Evolutionary conservation across 2,113 vertebrate species (phyloP), one percentile per base, ranked within the genome.

Genomic region (Turnix velox): DNA sequence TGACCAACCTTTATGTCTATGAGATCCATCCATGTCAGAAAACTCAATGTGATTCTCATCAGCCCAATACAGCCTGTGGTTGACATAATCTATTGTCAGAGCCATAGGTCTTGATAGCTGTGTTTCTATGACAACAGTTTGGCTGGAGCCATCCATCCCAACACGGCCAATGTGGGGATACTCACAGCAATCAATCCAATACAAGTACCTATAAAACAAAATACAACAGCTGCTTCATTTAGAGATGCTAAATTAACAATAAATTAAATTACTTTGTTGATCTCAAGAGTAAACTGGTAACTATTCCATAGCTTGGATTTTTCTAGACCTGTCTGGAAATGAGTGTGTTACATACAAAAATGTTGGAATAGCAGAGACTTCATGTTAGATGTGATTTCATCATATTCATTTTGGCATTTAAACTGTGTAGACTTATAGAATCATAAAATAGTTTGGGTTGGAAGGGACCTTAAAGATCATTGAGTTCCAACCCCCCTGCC

Each of bases 161-260:
- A 98, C 98, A 37, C 99, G 98, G 6, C 99, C 99, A 62, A 99
- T 98, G 82, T 99, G 97, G 55, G 99, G 98, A 72, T 98, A 98
- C 51, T 99, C 99, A 79, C 99, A 99, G 95, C 99, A 99, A 93
- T 99, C 99, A n/a, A 99, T 99, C 99, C 99, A 99, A 96, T 99
- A 99, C 63, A 99, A 96, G 95, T 98, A 99, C 54, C 99, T 99
- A 93, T 23, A 45, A 90, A 81, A 74, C 58, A 96, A 93, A 97
- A 54, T 73, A 93, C 39, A 95, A 83, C 77, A 91, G 48, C 24
- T 61, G 35, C 39, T 80, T 91, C 58, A 7, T 94, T 96, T 83
- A 94, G 14, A 93, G 43, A 54, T 39, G 39, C 12, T 85, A 52
- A 71, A n/a, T 5, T 2, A 80, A 4, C 23, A 73, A 23, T 13